Evolutionary conservation across 37 sponge, comb jelly and placozoan species (phyloP), one percentile per base, ranked within the genome.

Genomic region (Lycopodina hypogea): DNA sequence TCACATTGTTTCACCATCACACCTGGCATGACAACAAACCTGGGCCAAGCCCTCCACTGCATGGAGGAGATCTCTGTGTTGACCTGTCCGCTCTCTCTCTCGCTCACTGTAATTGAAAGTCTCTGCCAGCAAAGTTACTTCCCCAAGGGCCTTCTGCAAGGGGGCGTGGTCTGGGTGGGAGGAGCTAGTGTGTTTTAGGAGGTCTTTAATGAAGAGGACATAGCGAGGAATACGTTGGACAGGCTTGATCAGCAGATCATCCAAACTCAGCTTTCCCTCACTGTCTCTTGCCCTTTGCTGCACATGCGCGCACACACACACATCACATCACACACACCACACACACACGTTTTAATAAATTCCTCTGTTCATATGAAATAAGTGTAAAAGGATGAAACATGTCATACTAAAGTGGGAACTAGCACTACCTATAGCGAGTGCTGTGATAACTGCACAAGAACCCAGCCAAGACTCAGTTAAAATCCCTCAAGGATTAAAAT

Each of bases 201-300:
- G 64, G 69, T 94, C 95, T 81, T 91, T 91, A 71, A 94, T 79
- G 67, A 94, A 88, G 58, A 94, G 78, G 33, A 94, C 85, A 45
- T 94, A 94, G 28, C 92, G 92, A 63, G 95, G 95, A 1, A 94
- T 94, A 7, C 95, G 63, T 66, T 94, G 95, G 19, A 94, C 92
- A 23, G 95, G 95, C 70, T 88, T 90, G 55, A 94, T 94, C 59
- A 94, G 69, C 4, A 94, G 82, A 56, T 94, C 95, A 34, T 83
- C 75, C 30, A 94, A 71, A 19, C 78, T 51, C 42, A 94, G 74
- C 40, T 78, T 83, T 6, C 92, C 89, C 26, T 74, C 35, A 64
- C 83, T 78, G 62, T 84, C 88, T 52, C 75, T 75, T 35, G 90
- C 73, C 23, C 81, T 40, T 80, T 79, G 78, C 93, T 87, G 63